These are phyloP conservation scores for Exocentrus adspersus DNA, from an alignment of 2,888 invertebrate genomes.

Conservation along the genomic window DNA sequence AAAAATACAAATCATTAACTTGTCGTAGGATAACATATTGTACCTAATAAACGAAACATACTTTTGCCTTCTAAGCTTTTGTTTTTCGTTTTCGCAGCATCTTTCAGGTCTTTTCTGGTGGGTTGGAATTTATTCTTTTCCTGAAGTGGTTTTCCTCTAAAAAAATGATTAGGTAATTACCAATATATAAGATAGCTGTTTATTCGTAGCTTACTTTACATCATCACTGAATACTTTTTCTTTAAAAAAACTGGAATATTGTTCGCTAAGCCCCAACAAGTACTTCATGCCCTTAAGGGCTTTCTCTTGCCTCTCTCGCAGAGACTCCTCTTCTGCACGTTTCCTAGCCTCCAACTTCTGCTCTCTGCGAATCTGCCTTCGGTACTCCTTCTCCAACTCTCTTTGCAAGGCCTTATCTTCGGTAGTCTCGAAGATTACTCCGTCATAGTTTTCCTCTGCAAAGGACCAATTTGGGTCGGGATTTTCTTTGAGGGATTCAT, in stretches of 20 bases:
- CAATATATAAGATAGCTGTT: background rate
- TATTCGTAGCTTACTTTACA: slow-evolving; percentile 13
- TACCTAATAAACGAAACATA: background rate
- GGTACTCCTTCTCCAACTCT: background rate
- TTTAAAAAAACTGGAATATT: slow-evolving; percentile 46
- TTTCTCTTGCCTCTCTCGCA: slow-evolving; percentile 34
- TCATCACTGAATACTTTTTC: slow-evolving; percentile 34
- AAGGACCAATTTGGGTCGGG: too few species aligned
- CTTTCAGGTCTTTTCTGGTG: slow-evolving; percentile 37
- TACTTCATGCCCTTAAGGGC: slow-evolving; percentile 47
- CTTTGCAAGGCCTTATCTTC: background rate
- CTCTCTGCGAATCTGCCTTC: background rate
- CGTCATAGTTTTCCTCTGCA: too few species aligned
- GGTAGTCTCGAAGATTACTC: background rate
- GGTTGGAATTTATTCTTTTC: slow-evolving; percentile 38
- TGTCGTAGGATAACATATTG: too few species aligned
- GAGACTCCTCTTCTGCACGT: slow-evolving; percentile 26
- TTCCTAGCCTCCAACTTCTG: slow-evolving; percentile 21
- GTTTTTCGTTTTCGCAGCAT: slow-evolving; percentile 24
- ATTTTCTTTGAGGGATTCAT: too few species aligned
- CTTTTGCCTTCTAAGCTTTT: slow-evolving; percentile 11
- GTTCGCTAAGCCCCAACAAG: slow-evolving; percentile 43
- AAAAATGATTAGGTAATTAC: slow-evolving; percentile 3
- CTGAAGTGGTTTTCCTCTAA: slow-evolving; percentile 30
- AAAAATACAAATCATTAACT: too few species aligned